phyloP scores from a whole-genome alignment of 92 coral and sea anemone genomes.

The Phenganax marumi region DNA sequence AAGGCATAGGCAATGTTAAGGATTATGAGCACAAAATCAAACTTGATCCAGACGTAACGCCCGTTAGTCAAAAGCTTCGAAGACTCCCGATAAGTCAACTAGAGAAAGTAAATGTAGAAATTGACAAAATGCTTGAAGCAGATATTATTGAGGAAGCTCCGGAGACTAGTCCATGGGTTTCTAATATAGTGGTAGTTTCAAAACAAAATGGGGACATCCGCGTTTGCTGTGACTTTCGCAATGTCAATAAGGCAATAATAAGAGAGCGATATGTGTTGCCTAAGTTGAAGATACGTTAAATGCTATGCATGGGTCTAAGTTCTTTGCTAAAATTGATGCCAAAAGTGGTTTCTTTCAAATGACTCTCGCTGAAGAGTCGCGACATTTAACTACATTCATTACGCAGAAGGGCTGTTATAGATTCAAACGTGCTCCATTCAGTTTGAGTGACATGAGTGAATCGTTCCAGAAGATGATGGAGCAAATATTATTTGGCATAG shows the following conservation, averaged over 20 bases:
- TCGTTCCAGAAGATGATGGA: conserved; percentile 58
- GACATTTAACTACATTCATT: conserved; percentile 46
- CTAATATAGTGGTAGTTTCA: conserved; percentile 46
- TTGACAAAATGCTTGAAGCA: conserved; percentile 53
- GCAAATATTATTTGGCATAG: conserved; percentile 46
- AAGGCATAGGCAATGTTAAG: conserved; percentile 50
- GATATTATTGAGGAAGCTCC: conserved; percentile 47
- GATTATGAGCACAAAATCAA: conserved; percentile 49
- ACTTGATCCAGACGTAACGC: conserved; percentile 40
- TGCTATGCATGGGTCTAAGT: conserved; percentile 40
- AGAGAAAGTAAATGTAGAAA: conserved; percentile 52
- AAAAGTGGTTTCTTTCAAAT: conserved; percentile 36
- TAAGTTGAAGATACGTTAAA: conserved; percentile 54
- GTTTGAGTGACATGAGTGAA: conserved; percentile 53
- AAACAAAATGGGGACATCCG: conserved; percentile 48
- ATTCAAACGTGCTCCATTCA: conserved; percentile 52
- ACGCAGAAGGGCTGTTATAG: conserved; percentile 36
- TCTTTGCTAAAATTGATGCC: conserved; percentile 33
- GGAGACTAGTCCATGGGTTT: conserved; percentile 52
- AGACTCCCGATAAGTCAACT: conserved; percentile 52
- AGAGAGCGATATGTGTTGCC: conserved; percentile 60
- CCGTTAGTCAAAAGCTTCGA: conserved; percentile 44
- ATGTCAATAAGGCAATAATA: conserved; percentile 48
- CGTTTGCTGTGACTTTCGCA: conserved; percentile 49
- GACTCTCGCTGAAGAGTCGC: conserved; percentile 33